Base-by-base conservation (phyloP, 2,888 invertebrate genomes). In the Cryptus viduatorius region DNA sequence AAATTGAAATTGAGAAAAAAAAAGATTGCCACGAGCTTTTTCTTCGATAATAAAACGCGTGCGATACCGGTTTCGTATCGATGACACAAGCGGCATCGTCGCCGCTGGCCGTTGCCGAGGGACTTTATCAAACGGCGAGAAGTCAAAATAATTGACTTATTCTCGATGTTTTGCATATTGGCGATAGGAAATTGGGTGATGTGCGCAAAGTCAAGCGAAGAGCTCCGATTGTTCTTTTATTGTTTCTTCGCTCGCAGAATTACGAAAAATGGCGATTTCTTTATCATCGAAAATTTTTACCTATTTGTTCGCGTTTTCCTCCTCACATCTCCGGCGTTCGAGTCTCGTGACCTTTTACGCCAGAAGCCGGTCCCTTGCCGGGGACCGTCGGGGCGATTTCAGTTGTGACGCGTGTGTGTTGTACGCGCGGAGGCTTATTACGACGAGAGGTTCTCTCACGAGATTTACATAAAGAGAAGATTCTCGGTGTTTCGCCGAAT, bases 391-490 rank as follows among this genome's bases (percentile, higher is more conserved):
- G 42, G 50, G 42, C 19, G n/a, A 73, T 68, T 73, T 42, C 48
- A 69, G 42, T 67, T 48, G 64, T 48, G 44, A 16, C 46, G 29
- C 14, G 61, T 50, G 65, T 37, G 56, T 77, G 68, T 61, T 46
- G 48, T 29, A 19, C 16, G 31, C 59, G 71, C 44, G 64, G 61
- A 37, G 50, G 69, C 64, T 73, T 67, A 73, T 81, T 78, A 84
- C 81, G 73, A 75, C 84, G 37, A 8, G 37, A 84, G 84, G 78
- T 84, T 84, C 73, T 84, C 73, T 50, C 64, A 37, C 42, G 31
- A 84, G 37, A 84, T 79, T 78, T 81, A 79, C 81, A 81, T 81
- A 78, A 73, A 84, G 59, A 59, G 59, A 59, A 59, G 56, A 81
- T 81, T 78, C 81, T 69, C 48, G 68, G 24, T 67, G 64, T 50